Base-by-base conservation (phyloP, 2,888 invertebrate species). In the Drepanosiphum platanoidis region DNA sequence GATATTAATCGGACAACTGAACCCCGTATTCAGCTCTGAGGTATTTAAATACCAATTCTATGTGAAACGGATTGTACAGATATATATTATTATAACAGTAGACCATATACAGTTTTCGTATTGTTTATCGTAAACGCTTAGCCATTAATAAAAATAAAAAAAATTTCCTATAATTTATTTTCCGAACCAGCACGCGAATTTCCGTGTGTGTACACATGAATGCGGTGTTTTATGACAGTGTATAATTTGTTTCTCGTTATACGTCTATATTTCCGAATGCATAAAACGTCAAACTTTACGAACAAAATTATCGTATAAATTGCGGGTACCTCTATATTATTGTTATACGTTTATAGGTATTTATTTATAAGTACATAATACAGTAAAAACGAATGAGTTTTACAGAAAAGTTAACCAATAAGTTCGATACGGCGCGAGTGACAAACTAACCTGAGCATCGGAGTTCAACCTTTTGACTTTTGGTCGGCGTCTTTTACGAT, bases 381-480 rank as follows among this genome's bases (percentile, higher is more conserved):
- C n/a, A n/a, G n/a, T n/a, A n/a, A n/a, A n/a, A n/a, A n/a, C n/a
- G n/a, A n/a, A n/a, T n/a, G n/a, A n/a, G n/a, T n/a, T n/a, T n/a
- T n/a, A n/a, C n/a, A n/a, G n/a, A n/a, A n/a, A n/a, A n/a, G n/a
- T n/a, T n/a, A n/a, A n/a, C n/a, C 46, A 46, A 46, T 42, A 13
- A 3, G 46, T 46, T 9, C 46, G 15, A 18, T 18, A 13, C 46
- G n/a, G 11, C 64, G n/a, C 30, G 30, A 7, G 30, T 3, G 27
- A 64, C 22, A n/a, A 42, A 83, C 84, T 84, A 66, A 84, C 84
- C 84, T 84, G 84, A 3, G 39, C 84, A 11, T 84, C 84, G 52
- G 84, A 84, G 58, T 84, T 84, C 15, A 77, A 68, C 68, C 32
- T 46, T 68, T 84, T 84, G 27, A 84, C 58, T 84, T 84, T 84